Base-by-base conservation (phyloP, 2,888 invertebrate species). In the Stenodera caucasica region DNA sequence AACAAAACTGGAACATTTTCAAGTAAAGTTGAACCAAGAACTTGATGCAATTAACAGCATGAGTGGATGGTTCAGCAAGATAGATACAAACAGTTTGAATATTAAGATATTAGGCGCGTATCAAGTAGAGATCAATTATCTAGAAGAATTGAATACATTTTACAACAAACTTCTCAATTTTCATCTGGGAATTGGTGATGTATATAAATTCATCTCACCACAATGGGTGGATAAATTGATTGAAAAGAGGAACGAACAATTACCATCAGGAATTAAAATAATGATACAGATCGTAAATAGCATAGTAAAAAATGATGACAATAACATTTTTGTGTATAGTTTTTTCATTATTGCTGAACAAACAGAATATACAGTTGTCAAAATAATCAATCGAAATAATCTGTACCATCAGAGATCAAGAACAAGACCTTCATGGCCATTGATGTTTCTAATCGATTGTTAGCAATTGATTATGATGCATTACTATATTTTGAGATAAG, bases 381-480 rank as follows among this genome's bases (percentile, higher is more conserved):
- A 50, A 15, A 23, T 30, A 18, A 57, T 32, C n/a, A n/a, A n/a
- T n/a, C n/a, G n/a, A n/a, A n/a, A n/a, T n/a, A n/a, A 30, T 18
- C 57, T 12, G 15, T 51, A 7, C 52, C 57, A 6, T 21, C 9
- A 4, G 3, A 26, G 5, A 26, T 2, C 2, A 26, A 26, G 5
- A 26, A 26, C 5, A 26, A 26, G 2, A 26, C 26, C 2, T 26
- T 26, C 5, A 4, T 2, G 26, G 26, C 26, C 2, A 5, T 26
- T 2, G 26, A 26, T 26, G 5, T 26, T 4, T 26, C 26, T 2
- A 5, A 8, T 35, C 37, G 49, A 8, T 23, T 54, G 1, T 2
- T 58, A 12, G 58, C 49, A 0, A 30, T 58, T 18, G 54, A 58
- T 32, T 58, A 53, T 30, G 52, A 58, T 54, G 21, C 53, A 2